phyloP scores from a whole-genome alignment of 1,140 invertebrate species.

The Drosophila busckii region DNA sequence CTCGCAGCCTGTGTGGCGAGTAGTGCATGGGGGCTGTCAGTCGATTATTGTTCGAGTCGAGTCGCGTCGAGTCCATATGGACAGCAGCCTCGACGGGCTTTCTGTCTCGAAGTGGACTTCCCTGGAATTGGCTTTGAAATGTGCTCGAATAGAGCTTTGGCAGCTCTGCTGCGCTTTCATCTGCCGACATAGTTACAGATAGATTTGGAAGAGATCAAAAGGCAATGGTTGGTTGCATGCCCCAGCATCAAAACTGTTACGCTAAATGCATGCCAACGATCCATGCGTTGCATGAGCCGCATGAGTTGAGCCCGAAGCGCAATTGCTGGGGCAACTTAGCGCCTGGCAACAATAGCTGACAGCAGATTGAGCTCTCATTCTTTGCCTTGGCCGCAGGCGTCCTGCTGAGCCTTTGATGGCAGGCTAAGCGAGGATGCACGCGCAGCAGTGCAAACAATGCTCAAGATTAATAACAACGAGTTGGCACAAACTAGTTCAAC shows the following conservation, averaged over 20 bases:
- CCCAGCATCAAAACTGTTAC: conserved; percentile 39
- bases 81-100: conserved; percentile 41
- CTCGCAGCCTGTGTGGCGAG: too few species aligned
- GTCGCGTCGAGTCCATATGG: conserved; percentile 28
- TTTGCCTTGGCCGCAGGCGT: conserved; percentile 15
- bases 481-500: not conserved
- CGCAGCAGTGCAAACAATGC: not conserved
- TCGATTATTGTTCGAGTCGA: conserved; percentile 35
- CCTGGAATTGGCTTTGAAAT: conserved; percentile 61
- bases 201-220: not conserved
- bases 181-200: conserved; percentile 5
- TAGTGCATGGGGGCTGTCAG: conserved; percentile 31
- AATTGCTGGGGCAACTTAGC: conserved; percentile 38
- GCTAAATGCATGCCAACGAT: conserved; percentile 41
- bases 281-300: conserved; percentile 13
- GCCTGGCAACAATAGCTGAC: conserved; percentile 25
- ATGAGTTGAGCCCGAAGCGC: conserved; percentile 35
- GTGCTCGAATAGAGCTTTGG: conserved; percentile 28
- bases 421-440: too few species aligned
- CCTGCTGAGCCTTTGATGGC: conserved; percentile 13
- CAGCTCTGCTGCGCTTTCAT: conserved; percentile 28
- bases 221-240: not conserved
- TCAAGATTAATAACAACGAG: conserved; percentile 1
- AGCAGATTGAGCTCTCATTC: conserved; percentile 21
- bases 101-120: conserved; percentile 54